Conservation (phyloP, 92 coral and sea anemone species). For the Muricea muricata region DNA sequence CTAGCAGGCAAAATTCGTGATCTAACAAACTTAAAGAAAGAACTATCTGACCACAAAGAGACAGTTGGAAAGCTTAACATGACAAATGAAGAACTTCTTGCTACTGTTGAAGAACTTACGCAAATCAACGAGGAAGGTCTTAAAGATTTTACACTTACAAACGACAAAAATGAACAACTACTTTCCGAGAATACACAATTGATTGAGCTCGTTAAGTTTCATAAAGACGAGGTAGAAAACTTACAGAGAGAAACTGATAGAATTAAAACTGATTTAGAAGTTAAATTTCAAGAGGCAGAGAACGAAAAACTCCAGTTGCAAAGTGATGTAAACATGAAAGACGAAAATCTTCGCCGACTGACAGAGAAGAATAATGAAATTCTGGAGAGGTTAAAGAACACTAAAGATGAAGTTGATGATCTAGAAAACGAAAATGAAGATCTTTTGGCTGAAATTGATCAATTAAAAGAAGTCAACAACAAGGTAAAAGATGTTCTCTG, state of each 20-base stretch:
- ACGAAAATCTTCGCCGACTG: constrained; percentile 20
- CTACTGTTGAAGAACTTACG: not conserved
- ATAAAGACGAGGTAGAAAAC: constrained; percentile 1
- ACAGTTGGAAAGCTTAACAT: constrained; percentile 13
- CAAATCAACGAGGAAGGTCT: constrained; percentile 2
- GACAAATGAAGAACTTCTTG: constrained; percentile 12
- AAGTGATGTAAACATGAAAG: constrained; percentile 7
- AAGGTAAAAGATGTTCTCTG: not conserved
- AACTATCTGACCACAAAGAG: not conserved
- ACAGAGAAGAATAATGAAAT: constrained; percentile 7
- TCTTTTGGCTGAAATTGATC: constrained; percentile 25
- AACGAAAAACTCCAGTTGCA: constrained; percentile 15
- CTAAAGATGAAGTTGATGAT: constrained; percentile 29
- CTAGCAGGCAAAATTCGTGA: not conserved
- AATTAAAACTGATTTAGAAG: not conserved
- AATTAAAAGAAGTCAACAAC: constrained; percentile 18
- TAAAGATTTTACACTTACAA: not conserved
- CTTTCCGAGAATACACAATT: constrained; percentile 5
- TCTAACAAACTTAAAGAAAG: not conserved
- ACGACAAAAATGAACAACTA: not conserved
- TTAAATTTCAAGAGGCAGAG: constrained; percentile 7
- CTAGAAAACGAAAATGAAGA: constrained; percentile 48
- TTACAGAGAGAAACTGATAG: not conserved
- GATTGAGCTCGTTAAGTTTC: constrained; percentile 11
- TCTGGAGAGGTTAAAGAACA: constrained; percentile 7